Evolutionary conservation across 2,113 vertebrate species (phyloP).

Genomic region (Atrichornis clamosus): DNA sequence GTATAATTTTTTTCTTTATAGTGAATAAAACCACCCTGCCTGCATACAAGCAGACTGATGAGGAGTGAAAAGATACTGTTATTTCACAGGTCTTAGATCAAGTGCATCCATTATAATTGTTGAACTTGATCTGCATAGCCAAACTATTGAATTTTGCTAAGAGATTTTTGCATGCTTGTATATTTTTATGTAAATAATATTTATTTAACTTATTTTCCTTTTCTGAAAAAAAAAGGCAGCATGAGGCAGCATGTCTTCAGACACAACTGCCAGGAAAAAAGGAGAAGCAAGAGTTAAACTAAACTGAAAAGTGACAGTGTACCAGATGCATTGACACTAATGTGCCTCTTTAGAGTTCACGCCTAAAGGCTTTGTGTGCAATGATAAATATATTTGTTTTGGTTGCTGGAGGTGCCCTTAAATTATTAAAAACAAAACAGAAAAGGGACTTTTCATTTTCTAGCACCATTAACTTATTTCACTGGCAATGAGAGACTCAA

Average conservation of each 20-base stretch:
- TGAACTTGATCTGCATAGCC: neutral
- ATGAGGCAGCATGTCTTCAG: neutral
- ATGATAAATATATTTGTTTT: conserved; percentile 68
- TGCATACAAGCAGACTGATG: neutral
- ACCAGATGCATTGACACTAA: conserved; percentile 47
- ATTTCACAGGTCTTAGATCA: neutral
- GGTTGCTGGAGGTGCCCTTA: conserved; percentile 43
- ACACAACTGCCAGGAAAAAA: neutral
- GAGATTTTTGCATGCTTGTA: neutral
- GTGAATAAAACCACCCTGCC: neutral
- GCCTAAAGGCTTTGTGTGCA: conserved; percentile 45
- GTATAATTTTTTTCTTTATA: neutral
- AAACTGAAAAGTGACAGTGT: conserved; percentile 10
- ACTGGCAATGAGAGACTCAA: neutral
- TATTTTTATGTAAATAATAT: neutral
- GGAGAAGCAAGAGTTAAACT: conserved; percentile 29
- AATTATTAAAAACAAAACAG: conserved; percentile 64
- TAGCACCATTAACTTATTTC: conserved; percentile 24
- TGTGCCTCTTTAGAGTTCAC: conserved; percentile 14
- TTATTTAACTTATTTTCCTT: neutral
- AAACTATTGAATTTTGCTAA: neutral
- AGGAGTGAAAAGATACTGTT: neutral
- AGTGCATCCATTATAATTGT: neutral
- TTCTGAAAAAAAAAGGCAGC: neutral
- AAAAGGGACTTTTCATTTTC: conserved; percentile 38